A percentile compares a stretch with the other conserved stretches of the same genome.
These are phyloP conservation scores for Stenichneumon culpator DNA, from an alignment of 2,888 invertebrate species.

Conservation along the genomic window DNA sequence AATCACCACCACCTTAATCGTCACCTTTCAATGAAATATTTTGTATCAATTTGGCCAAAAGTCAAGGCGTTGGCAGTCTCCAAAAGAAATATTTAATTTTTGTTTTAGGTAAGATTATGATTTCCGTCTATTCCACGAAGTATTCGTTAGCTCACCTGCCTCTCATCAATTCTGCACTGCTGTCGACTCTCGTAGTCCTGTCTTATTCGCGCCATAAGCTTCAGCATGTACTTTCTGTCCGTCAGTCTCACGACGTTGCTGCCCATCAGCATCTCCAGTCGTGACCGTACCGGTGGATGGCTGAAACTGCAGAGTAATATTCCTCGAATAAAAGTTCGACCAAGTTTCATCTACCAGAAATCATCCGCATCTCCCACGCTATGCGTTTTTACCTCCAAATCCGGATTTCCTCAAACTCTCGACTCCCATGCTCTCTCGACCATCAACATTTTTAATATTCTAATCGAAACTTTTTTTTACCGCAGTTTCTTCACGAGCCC, in stretches of 20 bases:
- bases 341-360: not conserved
- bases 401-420: conserved; percentile 2
- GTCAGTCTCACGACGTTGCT: conserved; percentile 89
- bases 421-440: not conserved
- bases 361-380: not conserved
- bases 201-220: conserved; percentile 87
- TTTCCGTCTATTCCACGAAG: not conserved
- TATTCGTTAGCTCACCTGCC: conserved; percentile 86
- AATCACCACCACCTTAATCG: too few species aligned
- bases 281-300: conserved; percentile 88
- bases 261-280: conserved; percentile 90
- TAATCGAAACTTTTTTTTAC: conserved; percentile 3
- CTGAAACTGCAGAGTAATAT: conserved; percentile 86
- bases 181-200: conserved; percentile 89
- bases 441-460: not conserved
- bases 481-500: not conserved
- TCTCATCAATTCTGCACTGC: conserved; percentile 87
- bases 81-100: not conserved
- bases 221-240: conserved; percentile 89
- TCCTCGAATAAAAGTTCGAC: not conserved
- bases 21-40: too few species aligned
- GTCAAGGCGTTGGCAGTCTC: too few species aligned
- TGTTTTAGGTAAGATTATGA: not conserved
- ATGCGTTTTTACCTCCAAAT: conserved; percentile 5
- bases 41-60: too few species aligned